Evolutionary conservation across 2,113 vertebrate species (phyloP).

Genomic region (Eudorcas thomsonii): DNA sequence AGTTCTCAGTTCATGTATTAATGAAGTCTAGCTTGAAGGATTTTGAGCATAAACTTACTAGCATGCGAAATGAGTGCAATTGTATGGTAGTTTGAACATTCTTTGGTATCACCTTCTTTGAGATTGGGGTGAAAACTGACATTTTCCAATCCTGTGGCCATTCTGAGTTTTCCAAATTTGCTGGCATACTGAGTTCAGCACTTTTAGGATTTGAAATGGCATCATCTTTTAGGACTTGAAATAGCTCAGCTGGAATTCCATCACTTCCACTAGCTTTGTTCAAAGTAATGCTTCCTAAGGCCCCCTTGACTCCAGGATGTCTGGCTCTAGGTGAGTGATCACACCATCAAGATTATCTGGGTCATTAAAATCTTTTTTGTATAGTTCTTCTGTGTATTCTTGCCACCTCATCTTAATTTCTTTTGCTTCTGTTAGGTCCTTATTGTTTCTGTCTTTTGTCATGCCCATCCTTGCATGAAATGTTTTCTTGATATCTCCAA

Average conservation of each 20-base stretch:
- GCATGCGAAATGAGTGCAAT: neutral
- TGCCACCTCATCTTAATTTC: neutral
- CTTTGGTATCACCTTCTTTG: neutral
- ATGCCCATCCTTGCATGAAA: neutral
- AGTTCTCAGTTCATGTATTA: neutral
- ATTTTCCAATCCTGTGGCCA: neutral
- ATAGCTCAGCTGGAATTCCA: neutral
- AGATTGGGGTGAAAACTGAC: neutral
- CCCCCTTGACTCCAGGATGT: neutral
- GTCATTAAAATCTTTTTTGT: neutral
- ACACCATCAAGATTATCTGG: neutral
- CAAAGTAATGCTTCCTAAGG: neutral
- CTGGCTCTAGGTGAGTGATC: neutral
- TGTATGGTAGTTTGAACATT: neutral
- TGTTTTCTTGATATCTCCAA: neutral
- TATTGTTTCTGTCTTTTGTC: neutral
- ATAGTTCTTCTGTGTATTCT: neutral
- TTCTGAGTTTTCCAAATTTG: neutral
- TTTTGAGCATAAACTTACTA: neutral
- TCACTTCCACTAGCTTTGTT: neutral
- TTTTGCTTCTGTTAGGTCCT: neutral
- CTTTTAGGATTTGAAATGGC: neutral
- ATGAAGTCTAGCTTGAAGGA: neutral
- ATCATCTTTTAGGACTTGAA: neutral
- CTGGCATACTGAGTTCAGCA: neutral